Percentiles rank a stretch among this genome's conserved stretches.
Conservation (phyloP, 2,888 invertebrate species). For the Scelioninae gen. 1 region DNA sequence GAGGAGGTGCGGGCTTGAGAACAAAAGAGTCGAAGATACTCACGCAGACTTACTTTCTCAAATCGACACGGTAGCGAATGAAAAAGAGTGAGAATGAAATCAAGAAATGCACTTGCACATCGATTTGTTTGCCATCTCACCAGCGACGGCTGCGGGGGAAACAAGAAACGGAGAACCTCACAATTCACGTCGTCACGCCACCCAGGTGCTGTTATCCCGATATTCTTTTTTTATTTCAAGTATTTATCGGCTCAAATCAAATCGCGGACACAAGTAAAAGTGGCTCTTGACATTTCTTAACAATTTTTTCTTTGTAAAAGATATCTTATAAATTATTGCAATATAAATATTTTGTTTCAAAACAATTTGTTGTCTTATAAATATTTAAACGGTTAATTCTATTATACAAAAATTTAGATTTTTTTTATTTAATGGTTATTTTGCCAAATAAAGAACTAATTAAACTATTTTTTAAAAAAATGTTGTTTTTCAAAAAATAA, state of each 20-base stretch:
- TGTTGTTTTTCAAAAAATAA: too few relatives aligned
- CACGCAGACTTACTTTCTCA: constrained; percentile 56
- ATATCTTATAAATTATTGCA: neutral
- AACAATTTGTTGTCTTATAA: neutral
- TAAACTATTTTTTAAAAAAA: too few relatives aligned
- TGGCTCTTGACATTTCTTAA: constrained; percentile 27
- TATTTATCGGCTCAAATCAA: constrained; percentile 45
- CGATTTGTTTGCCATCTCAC: constrained; percentile 79
- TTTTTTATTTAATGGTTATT: too few relatives aligned
- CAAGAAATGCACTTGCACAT: constrained; percentile 78
- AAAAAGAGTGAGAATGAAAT: constrained; percentile 52
- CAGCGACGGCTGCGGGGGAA: constrained; percentile 30
- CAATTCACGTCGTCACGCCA: constrained; percentile 36
- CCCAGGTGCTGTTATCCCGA: constrained; percentile 30
- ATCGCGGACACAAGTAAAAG: constrained; percentile 30
- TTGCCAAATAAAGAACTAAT: too few relatives aligned
- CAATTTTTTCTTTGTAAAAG: neutral
- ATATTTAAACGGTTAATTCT: too few relatives aligned
- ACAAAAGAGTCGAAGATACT: constrained; percentile 53
- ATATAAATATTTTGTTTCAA: too few relatives aligned
- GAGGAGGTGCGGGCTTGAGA: constrained; percentile 26
- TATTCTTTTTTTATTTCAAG: constrained; percentile 27
- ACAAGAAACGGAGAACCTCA: constrained; percentile 14
- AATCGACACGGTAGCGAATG: constrained; percentile 63
- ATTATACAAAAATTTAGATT: too few relatives aligned